Evolutionary conservation across 1,140 invertebrate species (phyloP), one percentile per base, ranked within the genome.

Genomic region (Limonius californicus): DNA sequence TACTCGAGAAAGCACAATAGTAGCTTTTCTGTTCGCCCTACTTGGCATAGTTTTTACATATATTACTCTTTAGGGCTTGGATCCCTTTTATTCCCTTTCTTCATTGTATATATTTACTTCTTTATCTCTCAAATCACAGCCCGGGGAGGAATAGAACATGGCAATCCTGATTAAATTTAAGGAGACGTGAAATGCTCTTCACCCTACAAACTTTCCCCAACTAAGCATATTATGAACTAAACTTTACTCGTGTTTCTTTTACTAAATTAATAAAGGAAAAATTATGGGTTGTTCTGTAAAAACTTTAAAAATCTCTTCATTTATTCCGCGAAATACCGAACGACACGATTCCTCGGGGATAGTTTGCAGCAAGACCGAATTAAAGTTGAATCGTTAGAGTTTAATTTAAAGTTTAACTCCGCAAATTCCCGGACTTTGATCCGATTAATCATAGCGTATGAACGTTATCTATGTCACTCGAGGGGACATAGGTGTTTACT

Each of bases 101-200:
- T 50, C 45, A 50, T 50, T 50, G 45, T 50, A 50, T 50, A 50
- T 50, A 50, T 50, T 50, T 50, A 50, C 45, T 50, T 50, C 45
- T 50, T 50, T 50, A 50, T 50, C 45, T 50, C 45, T 50, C 45
- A 50, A 50, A 50, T 50, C 45, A 50, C 45, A 50, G 45, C 20
- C 45, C 7, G 2, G 45, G 45, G 45, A 50, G 45, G 14, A 19
- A 18, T 50, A 50, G 45, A 50, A 50, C 45, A 50, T 50, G 14
- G 45, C 45, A 50, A 50, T 50, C 45, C 45, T 50, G 45, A 50
- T 50, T 50, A 50, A 50, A 50, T 50, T 50, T 50, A 50, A 50
- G 45, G 45, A 50, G 45, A 50, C 15, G 45, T 21, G 45, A 50
- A 50, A 50, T 50, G 45, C 45, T 21, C 20, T 19, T 50, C 16